Evolutionary conservation across 2,113 vertebrate genomes (phyloP), one percentile per base, ranked within the genome.

Genomic region (Oenanthe melanoleuca): DNA sequence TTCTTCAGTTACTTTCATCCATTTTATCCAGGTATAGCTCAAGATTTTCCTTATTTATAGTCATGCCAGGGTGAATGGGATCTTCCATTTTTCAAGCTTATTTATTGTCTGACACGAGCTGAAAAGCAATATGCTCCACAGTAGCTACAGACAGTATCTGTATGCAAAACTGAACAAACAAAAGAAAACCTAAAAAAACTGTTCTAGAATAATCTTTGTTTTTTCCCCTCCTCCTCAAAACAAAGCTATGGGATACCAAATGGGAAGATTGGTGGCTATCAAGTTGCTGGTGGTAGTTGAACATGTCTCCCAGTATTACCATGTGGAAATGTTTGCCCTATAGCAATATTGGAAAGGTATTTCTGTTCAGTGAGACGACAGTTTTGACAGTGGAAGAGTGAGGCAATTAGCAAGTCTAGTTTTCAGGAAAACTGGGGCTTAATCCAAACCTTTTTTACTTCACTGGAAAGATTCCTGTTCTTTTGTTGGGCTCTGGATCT

Each of bases 401-500:
- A 95, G 37, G 63, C 74, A 89, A 96, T 83, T 93, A 95, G 63
- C 71, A 80, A 65, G 53, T 85, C 61, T 93, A 75, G 88, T 94
- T 95, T 95, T 97, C 88, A 94, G 86, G 92, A 94, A 93, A 90
- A 29, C 72, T 90, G 52, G 56, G 72, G 79, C 67, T 77, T 2
- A 3, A 80, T 95, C 92, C 92, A 94, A 83, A 79, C 6, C 18
- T 86, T 77, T 91, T 88, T 78, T 80, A 66, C 19, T 80, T 52
- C 26, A 52, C 5, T 90, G 94, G 86, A 92, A 93, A 86, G 47
- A 77, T 78, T 90, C 47, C 44, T 88, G 8, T 78, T 94, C 75
- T 86, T 93, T 88, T 86, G 24, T 52, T 83, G 72, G 29, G 23
- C 75, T 92, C 20, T 64, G 77, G 25, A 55, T 78, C 70, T 93